phyloP scores from a whole-genome alignment of 2,113 vertebrate species.

The Mastomys natalensis region DNA sequence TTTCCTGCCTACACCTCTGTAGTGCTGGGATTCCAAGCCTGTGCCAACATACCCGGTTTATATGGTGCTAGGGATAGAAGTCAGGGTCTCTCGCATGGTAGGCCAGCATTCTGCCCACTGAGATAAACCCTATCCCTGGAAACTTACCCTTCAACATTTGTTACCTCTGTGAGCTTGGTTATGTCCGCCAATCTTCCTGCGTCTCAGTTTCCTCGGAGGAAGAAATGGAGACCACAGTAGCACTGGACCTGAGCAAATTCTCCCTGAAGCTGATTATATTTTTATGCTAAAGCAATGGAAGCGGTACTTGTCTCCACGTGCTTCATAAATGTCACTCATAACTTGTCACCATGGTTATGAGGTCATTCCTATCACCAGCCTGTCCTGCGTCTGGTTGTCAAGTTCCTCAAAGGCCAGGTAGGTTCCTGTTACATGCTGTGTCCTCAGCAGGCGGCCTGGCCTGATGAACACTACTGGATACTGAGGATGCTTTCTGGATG shows the following conservation, averaged over 20 bases:
- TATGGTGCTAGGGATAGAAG: not conserved
- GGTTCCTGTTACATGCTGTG: not conserved
- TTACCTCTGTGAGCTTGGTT: not conserved
- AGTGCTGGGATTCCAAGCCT: not conserved
- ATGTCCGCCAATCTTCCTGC: not conserved
- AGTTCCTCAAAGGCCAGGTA: not conserved
- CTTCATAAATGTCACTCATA: not conserved
- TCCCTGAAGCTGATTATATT: not conserved
- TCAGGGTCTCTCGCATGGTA: not conserved
- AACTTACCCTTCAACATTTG: not conserved
- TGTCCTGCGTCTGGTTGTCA: not conserved
- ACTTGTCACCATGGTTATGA: not conserved
- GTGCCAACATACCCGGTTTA: not conserved
- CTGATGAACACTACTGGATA: fast-evolving
- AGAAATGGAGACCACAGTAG: not conserved
- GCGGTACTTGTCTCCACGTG: fast-evolving
- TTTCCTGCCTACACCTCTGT: not conserved
- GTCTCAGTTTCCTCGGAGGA: not conserved
- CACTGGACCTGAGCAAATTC: not conserved
- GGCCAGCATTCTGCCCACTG: not conserved
- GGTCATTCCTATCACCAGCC: no score
- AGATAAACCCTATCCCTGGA: not conserved
- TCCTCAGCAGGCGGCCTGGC: not conserved
- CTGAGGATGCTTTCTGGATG: fast-evolving
- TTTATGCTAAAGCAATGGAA: not conserved